Evolutionary conservation across 2,888 invertebrate species (phyloP).

Genomic region (Melieria picta): DNA sequence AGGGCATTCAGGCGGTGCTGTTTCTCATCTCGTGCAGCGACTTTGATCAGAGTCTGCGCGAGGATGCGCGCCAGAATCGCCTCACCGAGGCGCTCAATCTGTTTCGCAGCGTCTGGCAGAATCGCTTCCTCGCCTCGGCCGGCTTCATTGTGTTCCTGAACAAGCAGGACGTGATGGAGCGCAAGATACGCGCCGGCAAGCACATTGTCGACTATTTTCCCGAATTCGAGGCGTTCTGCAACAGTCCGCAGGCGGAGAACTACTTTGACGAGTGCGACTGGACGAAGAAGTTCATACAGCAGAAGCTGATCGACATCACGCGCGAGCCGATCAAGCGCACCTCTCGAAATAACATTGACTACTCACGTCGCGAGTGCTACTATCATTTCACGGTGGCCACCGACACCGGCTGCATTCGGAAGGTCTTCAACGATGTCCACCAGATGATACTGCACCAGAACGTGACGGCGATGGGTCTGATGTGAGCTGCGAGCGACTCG

Average conservation of each 20-base stretch:
- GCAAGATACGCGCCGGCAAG: conserved; percentile 76
- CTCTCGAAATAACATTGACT: conserved; percentile 61
- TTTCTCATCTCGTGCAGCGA: conserved; percentile 84
- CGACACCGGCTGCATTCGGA: conserved; percentile 77
- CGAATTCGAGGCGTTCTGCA: conserved; percentile 70
- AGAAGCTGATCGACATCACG: conserved; percentile 73
- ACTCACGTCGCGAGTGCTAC: conserved; percentile 71
- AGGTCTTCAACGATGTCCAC: conserved; percentile 79
- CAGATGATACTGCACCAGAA: conserved; percentile 71
- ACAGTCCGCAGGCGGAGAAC: conserved; percentile 66
- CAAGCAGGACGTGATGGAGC: conserved; percentile 71
- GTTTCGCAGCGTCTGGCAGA: conserved; percentile 82
- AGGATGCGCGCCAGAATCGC: conserved; percentile 77
- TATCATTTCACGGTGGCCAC: conserved; percentile 82
- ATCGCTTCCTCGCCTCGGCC: conserved; percentile 75
- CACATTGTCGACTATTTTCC: conserved; percentile 75
- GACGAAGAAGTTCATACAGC: conserved; percentile 75
- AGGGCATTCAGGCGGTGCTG: conserved; percentile 83
- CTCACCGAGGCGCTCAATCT: conserved; percentile 76
- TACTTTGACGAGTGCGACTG: conserved; percentile 73
- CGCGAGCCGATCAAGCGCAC: conserved; percentile 67
- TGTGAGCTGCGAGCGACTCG: conserved; percentile 43
- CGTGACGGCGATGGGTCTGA: conserved; percentile 66
- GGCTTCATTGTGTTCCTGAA: conserved; percentile 85
- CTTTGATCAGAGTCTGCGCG: conserved; percentile 80